Evolutionary conservation across 2,888 invertebrate genomes (phyloP), one percentile per base, ranked within the genome.

Genomic region (Eupithecia dodoneata): DNA sequence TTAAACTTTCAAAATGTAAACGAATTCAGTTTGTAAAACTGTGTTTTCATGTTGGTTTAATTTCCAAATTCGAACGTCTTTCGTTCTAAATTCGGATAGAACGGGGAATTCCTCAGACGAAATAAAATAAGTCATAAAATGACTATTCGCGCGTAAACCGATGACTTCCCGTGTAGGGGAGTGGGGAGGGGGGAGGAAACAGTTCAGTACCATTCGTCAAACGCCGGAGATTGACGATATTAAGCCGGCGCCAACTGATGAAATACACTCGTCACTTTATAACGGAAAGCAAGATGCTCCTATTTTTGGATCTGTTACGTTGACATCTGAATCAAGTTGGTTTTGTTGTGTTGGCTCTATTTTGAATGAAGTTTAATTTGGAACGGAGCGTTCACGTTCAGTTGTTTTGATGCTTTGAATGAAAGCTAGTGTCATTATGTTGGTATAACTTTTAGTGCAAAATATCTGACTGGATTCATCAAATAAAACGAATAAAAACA

Each of bases 221-320:
- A 84, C 75, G 79, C 89, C 89, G 89, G 89, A 89, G 89, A 89
- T 90, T 89, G 89, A 87, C 85, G 86, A 83, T 87, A 87, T 87
- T 86, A 85, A 82, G 85, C 81, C 85, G 82, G 86, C 86, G 85
- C 85, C 83, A 82, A 83, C 78, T 78, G 79, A 77, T 80, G 77
- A 76, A 76, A 76, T 76, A 79, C 72, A 76, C 76, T 71, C 73
- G 76, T 73, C 76, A 78, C 76, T 80, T 80, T 76, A 73, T 78
- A 75, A 76, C 78, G 76, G 76, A 80, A 76, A 80, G 77, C 75
- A 80, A 77, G 79, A 74, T 74, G 79, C 59, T 76, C 47, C 77
- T 77, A 79, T 77, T 76, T 77, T 77, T 55, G 75, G 76, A 75
- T 74, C 72, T 80, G 73, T 71, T 73, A 71, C 79, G 77, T 76